Base-by-base conservation (phyloP, 1,140 invertebrate genomes). In the Cydia fagiglandana region DNA sequence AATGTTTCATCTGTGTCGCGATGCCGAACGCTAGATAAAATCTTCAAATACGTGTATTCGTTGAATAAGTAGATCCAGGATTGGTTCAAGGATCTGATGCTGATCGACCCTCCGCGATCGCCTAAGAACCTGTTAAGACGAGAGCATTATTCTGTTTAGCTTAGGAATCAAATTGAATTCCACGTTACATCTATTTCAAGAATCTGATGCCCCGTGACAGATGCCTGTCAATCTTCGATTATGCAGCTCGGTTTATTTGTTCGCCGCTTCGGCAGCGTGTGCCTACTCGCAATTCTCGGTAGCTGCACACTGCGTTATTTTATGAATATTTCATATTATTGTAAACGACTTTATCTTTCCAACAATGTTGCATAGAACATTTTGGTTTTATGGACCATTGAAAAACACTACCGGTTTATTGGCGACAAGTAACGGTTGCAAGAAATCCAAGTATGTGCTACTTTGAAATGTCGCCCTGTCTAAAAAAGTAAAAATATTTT, bases 261-360 rank as follows among this genome's bases (percentile, higher is more conserved):
- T 80, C 64, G 53, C 53, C 74, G 75, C 50, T 76, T 45, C 50
- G 56, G 56, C 56, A 61, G 64, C 41, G 17, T 68, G 64, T 61
- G 76, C 66, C 64, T 24, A 61, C 20, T 77, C 64, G 75, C 79
- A 50, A 28, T 73, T 74, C 77, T 78, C 77, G 80, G 82, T 84
- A 79, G 79, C 76, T 79, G 75, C 78, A 74, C 75, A 75, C 79
- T 73, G 78, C 75, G 79, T 80, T 79, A 80, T 84, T 88, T 82
- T 84, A 88, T 88, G 85, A 88, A 90, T 87, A 88, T 88, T 87
- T 85, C 84, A 86, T 88, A 83, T 86, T 86, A 88, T 89, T 88
- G 85, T 86, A 84, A 85, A 89, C 83, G 76, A 88, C 85, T 90
- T 88, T 87, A 87, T 87, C 82, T 82, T 76, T 34, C 38, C 70